phyloP scores from a whole-genome alignment of 2,797 vertebrate species.

The Arremon brunneinucha region DNA sequence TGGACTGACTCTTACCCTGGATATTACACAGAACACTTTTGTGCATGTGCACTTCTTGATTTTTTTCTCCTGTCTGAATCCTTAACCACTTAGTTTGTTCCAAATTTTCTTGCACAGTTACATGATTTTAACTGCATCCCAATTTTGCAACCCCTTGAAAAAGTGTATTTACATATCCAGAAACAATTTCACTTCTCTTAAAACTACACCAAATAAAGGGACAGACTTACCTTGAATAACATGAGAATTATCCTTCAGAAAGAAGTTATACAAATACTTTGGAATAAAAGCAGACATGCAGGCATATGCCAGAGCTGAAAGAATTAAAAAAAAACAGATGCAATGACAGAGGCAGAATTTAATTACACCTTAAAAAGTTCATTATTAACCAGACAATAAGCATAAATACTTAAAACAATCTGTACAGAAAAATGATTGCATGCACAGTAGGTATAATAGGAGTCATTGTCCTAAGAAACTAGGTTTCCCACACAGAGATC shows the following conservation, averaged over 20 bases:
- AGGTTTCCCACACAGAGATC: neutral
- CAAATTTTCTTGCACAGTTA: neutral
- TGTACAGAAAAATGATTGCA: neutral
- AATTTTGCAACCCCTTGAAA: neutral
- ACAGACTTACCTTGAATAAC: constrained; percentile 92
- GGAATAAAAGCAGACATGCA: constrained; percentile 99
- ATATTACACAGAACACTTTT: neutral
- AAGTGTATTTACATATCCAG: neutral
- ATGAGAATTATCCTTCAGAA: constrained; percentile 98
- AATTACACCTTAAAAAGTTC: neutral
- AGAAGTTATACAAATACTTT: constrained; percentile 98
- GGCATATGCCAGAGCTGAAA: constrained; percentile 91
- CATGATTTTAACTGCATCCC: neutral
- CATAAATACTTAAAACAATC: neutral
- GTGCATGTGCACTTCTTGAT: rapidly evolving
- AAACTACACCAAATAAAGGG: neutral
- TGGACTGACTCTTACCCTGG: neutral
- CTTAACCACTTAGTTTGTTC: neutral
- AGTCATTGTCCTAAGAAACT: neutral
- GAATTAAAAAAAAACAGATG: neutral
- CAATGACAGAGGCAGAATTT: neutral
- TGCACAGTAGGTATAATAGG: neutral
- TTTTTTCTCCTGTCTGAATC: neutral
- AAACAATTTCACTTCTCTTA: neutral
- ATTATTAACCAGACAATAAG: neutral